Base-by-base conservation (phyloP, 2,888 invertebrate species). In the Vesta saturnalis region DNA sequence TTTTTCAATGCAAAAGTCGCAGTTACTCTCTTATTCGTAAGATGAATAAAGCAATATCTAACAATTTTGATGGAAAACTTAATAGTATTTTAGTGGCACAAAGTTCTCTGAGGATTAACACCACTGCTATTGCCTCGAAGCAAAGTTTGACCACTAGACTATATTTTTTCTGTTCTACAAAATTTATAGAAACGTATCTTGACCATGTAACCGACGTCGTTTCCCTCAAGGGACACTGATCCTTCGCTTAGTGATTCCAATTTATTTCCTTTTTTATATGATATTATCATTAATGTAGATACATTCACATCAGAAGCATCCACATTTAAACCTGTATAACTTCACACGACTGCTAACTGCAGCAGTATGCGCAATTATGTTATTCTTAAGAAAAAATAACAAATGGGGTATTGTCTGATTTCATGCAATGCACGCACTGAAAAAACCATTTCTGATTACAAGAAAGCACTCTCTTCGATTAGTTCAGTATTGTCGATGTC, bases 381-480 rank as follows among this genome's bases (percentile, higher is more conserved):
- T 6, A 30, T 30, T 30, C 10, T 6, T 30, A n/a, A 30, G 19
- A 49, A 49, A 49, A 49, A 4, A 8, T 18, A 49, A 49, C 49
- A 49, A 18, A 2, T 2, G 15, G 14, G 14, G n/a, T 14, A 43
- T 12, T 49, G 49, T 55, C 12, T 14, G 23, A 22, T 55, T 55
- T 23, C 19, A 21, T 23, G 23, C 23, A 5, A n/a, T 10, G 10
- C 16, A 56, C 21, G 21, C 18, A 54, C 10, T 54, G 54, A 22
- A 12, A 54, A 2, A 54, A 22, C 39, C 39, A 19, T 22, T 54
- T 14, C 3, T 22, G 60, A 35, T 63, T 63, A 21, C 60, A 55
- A 58, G 63, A 19, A 66, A n/a, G 62, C 66, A 70, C 69, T 66
- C 66, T 63, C 55, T 63, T 70, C 66, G 69, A 70, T 70, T 70